These are phyloP conservation scores for Archilochus colubris DNA, from an alignment of 2,113 vertebrate species.

Conservation along the genomic window DNA sequence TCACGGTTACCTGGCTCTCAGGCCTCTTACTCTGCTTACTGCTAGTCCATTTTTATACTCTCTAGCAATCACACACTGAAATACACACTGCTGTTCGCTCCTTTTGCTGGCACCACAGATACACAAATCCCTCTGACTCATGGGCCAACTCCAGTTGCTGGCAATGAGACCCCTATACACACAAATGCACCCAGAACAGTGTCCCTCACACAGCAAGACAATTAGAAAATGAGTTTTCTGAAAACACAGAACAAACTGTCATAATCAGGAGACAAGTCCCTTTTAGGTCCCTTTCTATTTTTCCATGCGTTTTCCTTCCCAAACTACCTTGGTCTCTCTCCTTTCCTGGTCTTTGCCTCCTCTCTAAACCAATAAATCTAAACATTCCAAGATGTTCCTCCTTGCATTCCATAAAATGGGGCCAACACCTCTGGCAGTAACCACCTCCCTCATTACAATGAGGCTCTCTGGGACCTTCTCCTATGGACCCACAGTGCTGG, in stretches of 20 bases:
- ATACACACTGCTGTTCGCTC: rapidly evolving
- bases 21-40: not conserved
- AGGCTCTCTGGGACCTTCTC: not conserved
- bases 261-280: rapidly evolving
- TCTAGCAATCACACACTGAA: rapidly evolving
- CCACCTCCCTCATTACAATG: rapidly evolving
- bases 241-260: not conserved
- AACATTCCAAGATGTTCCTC: not conserved
- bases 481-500: not conserved
- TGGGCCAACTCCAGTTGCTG: not conserved
- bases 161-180: not conserved
- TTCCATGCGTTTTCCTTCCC: not conserved
- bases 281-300: not conserved
- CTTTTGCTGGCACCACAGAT: not conserved
- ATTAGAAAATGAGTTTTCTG: not conserved
- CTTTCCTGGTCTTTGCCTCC: not conserved
- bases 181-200: not conserved
- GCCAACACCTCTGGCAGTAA: not conserved
- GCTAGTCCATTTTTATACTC: not conserved
- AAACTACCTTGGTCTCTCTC: not conserved
- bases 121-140: rapidly evolving
- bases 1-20: not conserved
- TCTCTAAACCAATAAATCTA: not conserved
- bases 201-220: not conserved
- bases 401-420: not conserved